Evolutionary conservation across 1,140 invertebrate species (phyloP).

Genomic region (Episyrphus balteatus): DNA sequence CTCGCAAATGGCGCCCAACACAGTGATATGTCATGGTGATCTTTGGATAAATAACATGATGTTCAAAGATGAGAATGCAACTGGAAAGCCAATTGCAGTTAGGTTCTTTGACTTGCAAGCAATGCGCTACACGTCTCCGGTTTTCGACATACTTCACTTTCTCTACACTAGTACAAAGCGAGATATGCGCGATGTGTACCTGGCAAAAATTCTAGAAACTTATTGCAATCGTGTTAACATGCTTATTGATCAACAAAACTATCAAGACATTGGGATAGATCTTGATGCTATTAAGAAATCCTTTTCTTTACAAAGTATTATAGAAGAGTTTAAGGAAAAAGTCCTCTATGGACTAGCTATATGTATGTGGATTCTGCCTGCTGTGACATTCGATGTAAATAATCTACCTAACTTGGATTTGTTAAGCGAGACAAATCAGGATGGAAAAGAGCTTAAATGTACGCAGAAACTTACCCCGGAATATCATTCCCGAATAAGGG

Average conservation of each 20-base stretch:
- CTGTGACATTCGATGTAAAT: conserved; percentile 30
- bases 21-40: conserved; percentile 37
- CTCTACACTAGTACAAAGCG: conserved; percentile 32
- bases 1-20: conserved; percentile 13
- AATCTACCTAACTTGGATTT: conserved; percentile 33
- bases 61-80: conserved; percentile 19
- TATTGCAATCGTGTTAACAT: conserved; percentile 17
- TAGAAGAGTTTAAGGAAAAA: conserved; percentile 23
- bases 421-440: conserved; percentile 24
- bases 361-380: conserved; percentile 34
- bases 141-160: conserved; percentile 39
- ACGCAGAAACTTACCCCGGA: conserved; percentile 28
- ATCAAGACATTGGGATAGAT: not conserved
- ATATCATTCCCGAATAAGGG: conserved; percentile 27
- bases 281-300: conserved; percentile 12
- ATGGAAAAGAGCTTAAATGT: conserved; percentile 27
- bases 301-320: conserved; percentile 24
- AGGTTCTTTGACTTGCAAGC: conserved; percentile 44
- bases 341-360: conserved; percentile 31
- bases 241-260: conserved; percentile 17
- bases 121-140: conserved; percentile 40
- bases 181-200: conserved; percentile 21
- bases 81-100: conserved; percentile 13
- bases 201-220: conserved; percentile 21
- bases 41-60: conserved; percentile 38